Conservation (phyloP, 2,888 invertebrate species). For the Thalpophila matura region DNA sequence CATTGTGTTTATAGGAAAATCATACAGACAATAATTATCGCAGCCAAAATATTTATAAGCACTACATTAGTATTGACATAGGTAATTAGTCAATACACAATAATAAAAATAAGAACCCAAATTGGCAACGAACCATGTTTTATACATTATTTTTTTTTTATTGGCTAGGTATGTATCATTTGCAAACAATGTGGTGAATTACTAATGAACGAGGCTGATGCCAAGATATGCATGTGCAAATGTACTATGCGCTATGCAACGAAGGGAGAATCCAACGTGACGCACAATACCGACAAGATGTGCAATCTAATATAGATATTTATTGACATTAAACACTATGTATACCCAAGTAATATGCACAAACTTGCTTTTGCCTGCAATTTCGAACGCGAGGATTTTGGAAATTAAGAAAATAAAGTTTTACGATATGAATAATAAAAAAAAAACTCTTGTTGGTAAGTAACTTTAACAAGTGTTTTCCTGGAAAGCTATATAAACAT, state of each 20-base stretch:
- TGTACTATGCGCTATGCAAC: slow-evolving; percentile 4
- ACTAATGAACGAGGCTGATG: slow-evolving; percentile 32
- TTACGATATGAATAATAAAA: no score
- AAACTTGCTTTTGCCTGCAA: neutral
- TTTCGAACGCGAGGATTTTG: neutral
- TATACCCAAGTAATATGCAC: neutral
- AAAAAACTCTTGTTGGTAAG: no score
- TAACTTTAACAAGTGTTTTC: no score
- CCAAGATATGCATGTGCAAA: slow-evolving; percentile 34
- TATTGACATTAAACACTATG: neutral
- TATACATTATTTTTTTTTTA: slow-evolving; percentile 2
- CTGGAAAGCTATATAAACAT: no score
- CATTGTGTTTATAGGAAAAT: no score
- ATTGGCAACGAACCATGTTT: slow-evolving; percentile 8
- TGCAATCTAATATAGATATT: neutral
- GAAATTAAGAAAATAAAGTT: neutral
- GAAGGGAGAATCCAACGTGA: slow-evolving; percentile 6
- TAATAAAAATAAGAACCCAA: slow-evolving; percentile 3
- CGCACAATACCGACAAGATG: slow-evolving; percentile 10
- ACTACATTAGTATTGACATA: no score
- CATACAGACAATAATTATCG: no score
- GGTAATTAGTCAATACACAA: slow-evolving; percentile 4
- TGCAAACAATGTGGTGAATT: slow-evolving; percentile 45
- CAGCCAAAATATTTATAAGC: neutral
- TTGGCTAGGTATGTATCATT: neutral